A percentile compares a stretch with the other conserved stretches of the same genome.
Evolutionary conservation across 1,140 invertebrate species (phyloP).

Genomic region (Araneus ventricosus): DNA sequence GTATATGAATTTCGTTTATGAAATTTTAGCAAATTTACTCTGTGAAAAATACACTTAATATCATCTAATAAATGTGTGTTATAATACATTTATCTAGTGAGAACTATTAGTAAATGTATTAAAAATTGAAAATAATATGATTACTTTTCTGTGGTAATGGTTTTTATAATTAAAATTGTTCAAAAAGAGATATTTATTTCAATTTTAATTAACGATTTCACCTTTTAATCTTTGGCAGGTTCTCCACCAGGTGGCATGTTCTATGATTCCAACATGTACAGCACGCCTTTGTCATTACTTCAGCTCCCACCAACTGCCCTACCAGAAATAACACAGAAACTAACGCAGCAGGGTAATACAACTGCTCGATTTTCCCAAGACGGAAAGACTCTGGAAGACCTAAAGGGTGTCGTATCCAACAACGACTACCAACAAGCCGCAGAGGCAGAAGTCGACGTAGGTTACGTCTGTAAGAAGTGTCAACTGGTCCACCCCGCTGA

Average conservation of each 20-base stretch:
- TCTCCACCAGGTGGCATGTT: conserved; percentile 68
- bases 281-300: conserved; percentile 81
- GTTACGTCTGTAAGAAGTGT: conserved; percentile 92
- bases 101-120: too few species aligned
- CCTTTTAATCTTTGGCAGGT: conserved; percentile 19
- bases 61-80: too few species aligned
- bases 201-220: neutral
- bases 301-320: conserved; percentile 82
- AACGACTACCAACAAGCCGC: conserved; percentile 79
- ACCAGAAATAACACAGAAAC: conserved; percentile 81
- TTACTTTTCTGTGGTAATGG: too few species aligned
- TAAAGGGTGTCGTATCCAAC: conserved; percentile 78
- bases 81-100: too few species aligned
- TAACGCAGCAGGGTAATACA: conserved; percentile 80
- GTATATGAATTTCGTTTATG: too few species aligned
- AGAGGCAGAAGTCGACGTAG: conserved; percentile 88
- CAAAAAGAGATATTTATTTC: neutral
- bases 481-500: conserved; percentile 89
- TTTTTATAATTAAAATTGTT: neutral
- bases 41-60: too few species aligned
- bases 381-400: conserved; percentile 80
- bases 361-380: conserved; percentile 82
- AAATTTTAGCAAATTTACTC: too few species aligned
- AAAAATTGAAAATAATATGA: too few species aligned
- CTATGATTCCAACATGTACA: conserved; percentile 80